Evolutionary conservation across 2,113 vertebrate genomes (phyloP), one percentile per base, ranked within the genome.

Genomic region (Dolichotis patagonum): DNA sequence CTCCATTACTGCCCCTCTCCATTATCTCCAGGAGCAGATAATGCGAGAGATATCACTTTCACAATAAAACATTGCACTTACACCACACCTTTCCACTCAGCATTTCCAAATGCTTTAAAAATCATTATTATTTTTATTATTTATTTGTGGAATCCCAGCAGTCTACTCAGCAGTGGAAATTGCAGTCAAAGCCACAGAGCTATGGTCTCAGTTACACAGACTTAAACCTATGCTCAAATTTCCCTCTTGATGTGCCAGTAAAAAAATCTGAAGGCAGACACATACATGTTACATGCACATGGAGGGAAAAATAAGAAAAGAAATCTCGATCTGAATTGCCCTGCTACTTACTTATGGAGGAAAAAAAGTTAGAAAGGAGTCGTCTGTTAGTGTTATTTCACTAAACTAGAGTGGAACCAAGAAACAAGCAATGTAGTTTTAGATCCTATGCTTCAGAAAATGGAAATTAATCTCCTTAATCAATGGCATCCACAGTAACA

Each of bases 41-140:
- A 98, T 97, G 98, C 1, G 12, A 93, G 94, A 97, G 96, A 92
- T 93, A 97, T 87, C 96, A 94, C 97, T 98, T 96, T 96, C 96
- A 96, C 94, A 95, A 94, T 97, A 97, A 98, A 98, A 96, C 94
- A 95, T 92, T 97, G 98, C 97, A 97, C 97, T 98, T 97, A 97
- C 43, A 96, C 96, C 96, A 96, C 97, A 97, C 98, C 98, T 98
- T 98, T 97, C 98, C 95, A 97, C 95, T 97, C 96, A 97, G 98
- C 97, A 83, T 96, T 97, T 97, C 97, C 97, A 98, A 97, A 97
- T 97, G 98, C 97, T 98, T 98, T 95, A 98, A 98, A 97, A 98
- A 97, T 98, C 98, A 98, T 98, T 98, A 98, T 97, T 98, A 97
- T 97, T 97, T 98, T 98, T 97, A 98, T 98, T 98, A 98, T 98